Conservation (phyloP, 2,797 vertebrate genomes). For the Ctenochaetus hawaiiensis region DNA sequence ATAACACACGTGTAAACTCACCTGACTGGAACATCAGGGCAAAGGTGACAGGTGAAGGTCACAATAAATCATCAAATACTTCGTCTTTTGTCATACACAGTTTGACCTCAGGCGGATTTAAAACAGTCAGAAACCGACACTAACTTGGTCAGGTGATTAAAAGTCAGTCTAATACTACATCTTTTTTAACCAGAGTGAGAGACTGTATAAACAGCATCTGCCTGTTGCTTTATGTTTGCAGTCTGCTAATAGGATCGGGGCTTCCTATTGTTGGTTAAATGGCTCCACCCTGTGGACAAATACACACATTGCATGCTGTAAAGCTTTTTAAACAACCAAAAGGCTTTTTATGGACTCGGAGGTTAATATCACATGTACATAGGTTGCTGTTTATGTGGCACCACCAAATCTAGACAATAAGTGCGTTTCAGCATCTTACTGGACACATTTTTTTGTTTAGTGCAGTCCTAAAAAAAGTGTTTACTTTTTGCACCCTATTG, state of each 20-base stretch:
- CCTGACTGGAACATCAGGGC: not conserved
- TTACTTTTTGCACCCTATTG: too few relatives aligned
- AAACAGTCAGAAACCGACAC: not conserved
- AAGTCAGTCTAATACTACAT: not conserved
- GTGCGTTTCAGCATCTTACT: too few relatives aligned
- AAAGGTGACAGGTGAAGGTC: slow-evolving; percentile 34
- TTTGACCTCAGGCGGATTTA: not conserved
- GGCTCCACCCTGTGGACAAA: slow-evolving; percentile 66
- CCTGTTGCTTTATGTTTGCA: slow-evolving; percentile 49
- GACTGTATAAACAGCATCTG: not conserved
- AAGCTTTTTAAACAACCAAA: accelerated
- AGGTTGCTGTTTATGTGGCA: not conserved
- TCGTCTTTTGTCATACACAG: not conserved
- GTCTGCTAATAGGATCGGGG: accelerated
- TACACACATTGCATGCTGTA: accelerated
- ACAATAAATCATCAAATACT: slow-evolving; percentile 15
- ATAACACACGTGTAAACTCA: not conserved
- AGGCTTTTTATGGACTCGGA: not conserved
- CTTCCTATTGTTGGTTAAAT: slow-evolving; percentile 4
- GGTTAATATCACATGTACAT: not conserved
- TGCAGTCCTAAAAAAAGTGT: not conserved
- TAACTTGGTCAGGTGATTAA: not conserved
- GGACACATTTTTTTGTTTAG: not conserved
- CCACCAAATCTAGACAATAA: not conserved
- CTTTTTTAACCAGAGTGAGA: not conserved